Base-by-base conservation (phyloP, 2,888 invertebrate genomes). In the Diarsia mendica region DNA sequence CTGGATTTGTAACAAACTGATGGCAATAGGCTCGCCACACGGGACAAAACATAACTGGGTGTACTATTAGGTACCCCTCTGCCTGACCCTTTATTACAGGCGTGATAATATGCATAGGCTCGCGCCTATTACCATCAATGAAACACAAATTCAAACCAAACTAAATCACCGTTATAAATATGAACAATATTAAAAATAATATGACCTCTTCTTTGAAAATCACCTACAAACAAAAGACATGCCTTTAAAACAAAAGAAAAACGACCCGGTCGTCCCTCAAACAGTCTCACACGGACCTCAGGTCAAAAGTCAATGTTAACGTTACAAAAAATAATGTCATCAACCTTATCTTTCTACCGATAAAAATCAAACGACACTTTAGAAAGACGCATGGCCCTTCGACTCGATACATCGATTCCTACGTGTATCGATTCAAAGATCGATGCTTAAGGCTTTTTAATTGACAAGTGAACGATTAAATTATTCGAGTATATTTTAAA, bases 321-420 rank as follows among this genome's bases (percentile, higher is more conserved):
- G 89, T 85, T 83, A 88, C 90, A 92, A 80, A 74, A 67, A 91
- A 91, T 90, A 89, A 91, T 91, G 90, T 90, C 89, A 88, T 90
- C 90, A 92, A 89, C 89, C 87, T 91, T 90, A 91, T 92, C 89
- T 88, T 60, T 69, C 49, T 63, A 72, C 61, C 89, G 94, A 95
- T 94, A 93, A 91, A 88, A 90, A 93, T 93, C 93, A 85, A 88
- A 89, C 92, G 94, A 94, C 93, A 95, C 90, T 87, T 85, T 87
- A 91, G 92, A 89, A 93, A 95, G 95, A 95, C 85, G 90, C 89
- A 95, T 94, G 87, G 85, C 79, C 83, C 88, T 89, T 89, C 89
- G 87, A 88, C 89, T 88, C 89, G 90, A 92, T 90, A 91, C 91
- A 92, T 90, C 90, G 92, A 90, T 91, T 92, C 89, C 86, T 85